phyloP scores from a whole-genome alignment of 2,797 vertebrate species.

The Sebastolobus alascanus region DNA sequence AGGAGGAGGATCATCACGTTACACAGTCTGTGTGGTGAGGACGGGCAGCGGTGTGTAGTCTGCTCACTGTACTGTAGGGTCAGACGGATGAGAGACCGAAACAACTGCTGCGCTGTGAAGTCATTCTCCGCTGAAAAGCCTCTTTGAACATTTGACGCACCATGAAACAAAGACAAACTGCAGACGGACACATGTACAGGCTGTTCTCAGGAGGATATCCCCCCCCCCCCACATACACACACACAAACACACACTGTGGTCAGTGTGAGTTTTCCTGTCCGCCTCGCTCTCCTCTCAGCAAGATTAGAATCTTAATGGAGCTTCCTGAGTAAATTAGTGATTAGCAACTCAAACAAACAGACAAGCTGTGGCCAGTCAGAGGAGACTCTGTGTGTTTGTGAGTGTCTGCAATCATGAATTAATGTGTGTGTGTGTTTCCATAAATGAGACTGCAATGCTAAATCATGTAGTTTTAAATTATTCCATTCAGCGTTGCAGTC shows the following conservation, averaged over 20 bases:
- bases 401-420: neutral
- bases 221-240: slow-evolving; percentile 24
- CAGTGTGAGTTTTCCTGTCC: slow-evolving; percentile 67
- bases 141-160: slow-evolving; percentile 81
- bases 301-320: slow-evolving; percentile 85
- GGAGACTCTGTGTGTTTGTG: slow-evolving; percentile 22
- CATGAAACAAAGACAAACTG: slow-evolving; percentile 83
- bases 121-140: slow-evolving; percentile 74
- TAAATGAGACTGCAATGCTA: slow-evolving; percentile 16
- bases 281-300: slow-evolving; percentile 66
- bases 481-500: neutral
- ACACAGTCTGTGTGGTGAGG: slow-evolving; percentile 29
- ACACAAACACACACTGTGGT: slow-evolving; percentile 46
- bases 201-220: slow-evolving; percentile 64
- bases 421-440: slow-evolving; percentile 20
- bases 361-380: slow-evolving; percentile 66
- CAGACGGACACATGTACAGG: slow-evolving; percentile 63
- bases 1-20: slow-evolving; percentile 19
- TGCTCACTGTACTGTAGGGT: slow-evolving; percentile 56
- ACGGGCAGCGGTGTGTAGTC: slow-evolving; percentile 58
- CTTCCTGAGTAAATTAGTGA: slow-evolving; percentile 85
- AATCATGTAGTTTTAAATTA: slow-evolving; percentile 16
- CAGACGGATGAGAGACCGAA: slow-evolving; percentile 69
- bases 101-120: slow-evolving; percentile 75
- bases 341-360: slow-evolving; percentile 84